Conservation (phyloP, 2,113 vertebrate genomes). For the Sylvia atricapilla region DNA sequence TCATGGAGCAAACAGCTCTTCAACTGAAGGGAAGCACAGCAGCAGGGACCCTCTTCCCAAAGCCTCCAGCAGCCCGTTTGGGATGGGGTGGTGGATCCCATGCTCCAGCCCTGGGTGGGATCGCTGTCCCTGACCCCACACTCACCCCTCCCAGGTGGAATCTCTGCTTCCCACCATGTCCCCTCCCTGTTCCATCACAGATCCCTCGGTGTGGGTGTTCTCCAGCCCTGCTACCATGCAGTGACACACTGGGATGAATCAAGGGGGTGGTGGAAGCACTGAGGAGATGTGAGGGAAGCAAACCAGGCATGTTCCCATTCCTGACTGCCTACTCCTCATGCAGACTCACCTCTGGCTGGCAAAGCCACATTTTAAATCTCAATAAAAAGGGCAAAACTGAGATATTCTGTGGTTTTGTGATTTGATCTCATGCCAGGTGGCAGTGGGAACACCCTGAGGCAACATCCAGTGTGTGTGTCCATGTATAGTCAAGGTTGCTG, state of each 20-base stretch:
- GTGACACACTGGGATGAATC: neutral
- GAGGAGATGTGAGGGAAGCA: neutral
- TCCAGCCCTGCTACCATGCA: neutral
- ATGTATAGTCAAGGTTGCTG: rapidly evolving
- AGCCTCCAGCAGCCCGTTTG: neutral
- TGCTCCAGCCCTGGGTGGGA: neutral
- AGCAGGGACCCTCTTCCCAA: neutral
- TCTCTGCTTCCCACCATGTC: neutral
- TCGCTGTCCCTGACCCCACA: rapidly evolving
- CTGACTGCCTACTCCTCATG: neutral
- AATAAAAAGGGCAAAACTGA: neutral
- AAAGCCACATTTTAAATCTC: neutral
- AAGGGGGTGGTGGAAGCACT: neutral
- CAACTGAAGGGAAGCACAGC: neutral
- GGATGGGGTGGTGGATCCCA: neutral
- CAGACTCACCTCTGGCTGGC: neutral
- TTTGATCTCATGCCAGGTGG: neutral
- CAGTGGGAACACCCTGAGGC: neutral
- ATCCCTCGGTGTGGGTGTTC: neutral
- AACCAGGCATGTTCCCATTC: neutral
- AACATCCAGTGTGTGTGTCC: neutral
- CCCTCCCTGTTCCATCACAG: rapidly evolving
- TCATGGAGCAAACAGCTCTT: neutral
- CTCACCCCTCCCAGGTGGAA: neutral
- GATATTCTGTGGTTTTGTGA: neutral